These are phyloP conservation scores for Ammodytes dubius DNA, from an alignment of 2,113 vertebrate species.

Conservation along the genomic window DNA sequence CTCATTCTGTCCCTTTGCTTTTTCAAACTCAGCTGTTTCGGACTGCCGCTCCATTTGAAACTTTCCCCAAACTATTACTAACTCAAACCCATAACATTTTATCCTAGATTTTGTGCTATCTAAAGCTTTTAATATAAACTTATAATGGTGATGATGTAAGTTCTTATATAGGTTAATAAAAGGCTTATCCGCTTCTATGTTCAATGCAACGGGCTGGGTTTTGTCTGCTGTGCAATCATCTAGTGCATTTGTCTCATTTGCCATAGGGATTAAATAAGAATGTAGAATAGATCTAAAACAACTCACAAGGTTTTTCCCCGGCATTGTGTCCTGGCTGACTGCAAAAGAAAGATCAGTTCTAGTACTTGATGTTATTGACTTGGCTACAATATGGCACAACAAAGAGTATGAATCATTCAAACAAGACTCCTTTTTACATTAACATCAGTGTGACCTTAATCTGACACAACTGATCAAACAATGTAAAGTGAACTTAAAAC, in stretches of 20 bases:
- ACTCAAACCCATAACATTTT: not conserved
- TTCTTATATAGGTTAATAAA: not conserved
- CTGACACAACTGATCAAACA: not conserved
- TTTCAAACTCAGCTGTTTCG: constrained; percentile 73
- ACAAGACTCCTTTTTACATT: not conserved
- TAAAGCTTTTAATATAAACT: not conserved
- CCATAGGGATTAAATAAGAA: not conserved
- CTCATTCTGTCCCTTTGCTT: constrained; percentile 62
- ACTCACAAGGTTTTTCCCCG: not conserved
- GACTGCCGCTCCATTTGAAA: constrained; percentile 4
- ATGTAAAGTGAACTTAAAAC: not conserved
- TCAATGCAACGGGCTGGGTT: not conserved
- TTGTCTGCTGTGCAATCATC: not conserved
- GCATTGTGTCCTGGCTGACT: not conserved
- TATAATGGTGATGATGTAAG: not conserved
- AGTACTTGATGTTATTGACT: not conserved
- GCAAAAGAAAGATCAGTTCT: not conserved
- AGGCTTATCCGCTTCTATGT: not conserved
- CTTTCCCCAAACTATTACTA: not conserved
- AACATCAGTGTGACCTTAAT: not conserved
- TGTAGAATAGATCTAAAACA: not conserved
- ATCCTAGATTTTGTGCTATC: not conserved
- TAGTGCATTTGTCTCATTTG: not conserved
- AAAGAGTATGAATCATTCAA: not conserved
- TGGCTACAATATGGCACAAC: not conserved